A percentile compares a stretch with the other conserved stretches of the same genome.
Evolutionary conservation across 37 sponge, comb jelly and placozoan genomes (phyloP).

Genomic region (Eunapius fragilis): DNA sequence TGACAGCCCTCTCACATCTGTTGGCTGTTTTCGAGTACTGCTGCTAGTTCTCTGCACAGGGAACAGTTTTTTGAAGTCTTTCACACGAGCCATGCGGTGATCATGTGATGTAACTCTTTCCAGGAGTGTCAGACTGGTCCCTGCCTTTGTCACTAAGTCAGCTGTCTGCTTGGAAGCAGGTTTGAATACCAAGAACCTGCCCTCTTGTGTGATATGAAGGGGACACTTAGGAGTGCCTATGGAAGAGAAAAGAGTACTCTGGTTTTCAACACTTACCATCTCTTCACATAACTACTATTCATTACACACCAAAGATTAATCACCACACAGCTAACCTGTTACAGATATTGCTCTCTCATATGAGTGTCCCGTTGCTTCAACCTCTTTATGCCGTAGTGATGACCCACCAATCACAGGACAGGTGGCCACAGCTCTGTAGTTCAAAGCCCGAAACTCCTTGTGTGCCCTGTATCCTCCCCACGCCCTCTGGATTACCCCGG

Average conservation of each 20-base stretch:
- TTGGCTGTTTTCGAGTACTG: neutral
- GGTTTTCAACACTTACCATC: neutral
- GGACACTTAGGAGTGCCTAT: slow-evolving; percentile 35
- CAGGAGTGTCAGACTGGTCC: neutral
- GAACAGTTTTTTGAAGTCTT: neutral
- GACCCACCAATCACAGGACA: slow-evolving; percentile 40
- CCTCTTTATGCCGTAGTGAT: neutral
- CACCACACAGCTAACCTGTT: slow-evolving; percentile 40
- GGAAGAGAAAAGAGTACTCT: neutral
- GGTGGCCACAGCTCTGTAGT: slow-evolving; percentile 44
- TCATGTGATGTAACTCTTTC: neutral
- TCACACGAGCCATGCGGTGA: neutral
- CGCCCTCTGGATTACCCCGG: slow-evolving; percentile 43
- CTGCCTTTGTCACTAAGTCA: neutral
- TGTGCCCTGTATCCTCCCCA: slow-evolving; percentile 42
- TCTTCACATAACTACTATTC: neutral
- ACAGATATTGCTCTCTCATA: slow-evolving; percentile 50
- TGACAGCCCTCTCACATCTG: neutral
- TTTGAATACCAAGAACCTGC: slow-evolving; percentile 49
- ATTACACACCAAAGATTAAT: neutral
- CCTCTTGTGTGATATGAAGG: slow-evolving; percentile 36
- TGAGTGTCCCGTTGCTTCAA: slow-evolving; percentile 1
- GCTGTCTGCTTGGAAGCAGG: slow-evolving; percentile 5
- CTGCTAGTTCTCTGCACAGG: neutral
- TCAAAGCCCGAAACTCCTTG: slow-evolving; percentile 26